phyloP scores from a whole-genome alignment of 2,797 vertebrate species.

The Sebastes dallii region DNA sequence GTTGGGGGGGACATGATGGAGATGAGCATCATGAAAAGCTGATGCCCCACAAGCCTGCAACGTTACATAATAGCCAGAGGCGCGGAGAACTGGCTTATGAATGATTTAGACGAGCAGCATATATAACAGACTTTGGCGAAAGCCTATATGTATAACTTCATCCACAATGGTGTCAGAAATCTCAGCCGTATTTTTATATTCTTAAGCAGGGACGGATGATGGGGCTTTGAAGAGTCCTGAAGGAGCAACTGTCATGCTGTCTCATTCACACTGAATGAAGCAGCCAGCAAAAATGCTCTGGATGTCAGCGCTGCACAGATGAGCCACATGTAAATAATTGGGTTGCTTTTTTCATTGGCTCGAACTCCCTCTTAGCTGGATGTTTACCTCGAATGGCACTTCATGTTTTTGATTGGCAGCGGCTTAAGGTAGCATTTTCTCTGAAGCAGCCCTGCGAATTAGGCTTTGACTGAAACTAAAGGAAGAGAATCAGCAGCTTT shows the following conservation, averaged over 20 bases:
- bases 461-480: slow-evolving; percentile 36
- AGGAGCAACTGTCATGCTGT: slow-evolving; percentile 15
- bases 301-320: slow-evolving; percentile 16
- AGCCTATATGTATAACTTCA: slow-evolving; percentile 9
- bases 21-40: slow-evolving; percentile 22
- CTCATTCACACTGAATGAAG: slow-evolving; percentile 2
- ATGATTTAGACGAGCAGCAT: slow-evolving; percentile 35
- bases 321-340: slow-evolving; percentile 34
- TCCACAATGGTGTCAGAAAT: slow-evolving; percentile 17
- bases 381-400: slow-evolving; percentile 38
- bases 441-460: slow-evolving; percentile 8
- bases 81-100: slow-evolving; percentile 14
- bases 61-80: slow-evolving; percentile 26
- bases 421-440: slow-evolving; percentile 48
- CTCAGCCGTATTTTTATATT: slow-evolving; percentile 17
- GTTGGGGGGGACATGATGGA: slow-evolving; percentile 11
- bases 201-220: slow-evolving; percentile 7
- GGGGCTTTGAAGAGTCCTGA: slow-evolving; percentile 25
- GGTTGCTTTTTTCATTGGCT: slow-evolving; percentile 3
- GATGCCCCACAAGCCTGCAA: slow-evolving; percentile 15
- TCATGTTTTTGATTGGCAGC: slow-evolving; percentile 44
- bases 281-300: slow-evolving; percentile 4
- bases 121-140: slow-evolving; percentile 20
- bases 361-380: slow-evolving; percentile 10
- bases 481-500: slow-evolving; percentile 30